Conservation (phyloP, 2,888 invertebrate genomes). For the Calameuta filiformis region DNA sequence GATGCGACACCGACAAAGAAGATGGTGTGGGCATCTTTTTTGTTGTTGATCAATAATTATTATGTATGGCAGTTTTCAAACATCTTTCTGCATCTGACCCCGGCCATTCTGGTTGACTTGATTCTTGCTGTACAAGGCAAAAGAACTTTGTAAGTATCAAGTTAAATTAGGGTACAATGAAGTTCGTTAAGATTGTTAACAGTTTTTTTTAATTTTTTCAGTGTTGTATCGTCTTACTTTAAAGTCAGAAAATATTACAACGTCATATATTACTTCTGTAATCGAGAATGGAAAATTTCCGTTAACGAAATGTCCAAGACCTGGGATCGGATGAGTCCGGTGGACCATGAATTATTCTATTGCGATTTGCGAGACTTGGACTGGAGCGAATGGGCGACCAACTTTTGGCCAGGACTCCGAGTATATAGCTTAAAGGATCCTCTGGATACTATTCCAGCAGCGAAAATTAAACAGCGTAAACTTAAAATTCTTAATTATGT, state of each 20-base stretch:
- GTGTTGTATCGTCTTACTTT: too few relatives aligned
- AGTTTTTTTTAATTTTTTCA: too few relatives aligned
- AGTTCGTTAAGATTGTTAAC: too few relatives aligned
- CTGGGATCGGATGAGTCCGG: conserved; percentile 37
- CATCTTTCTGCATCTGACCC: background rate
- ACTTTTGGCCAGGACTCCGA: conserved; percentile 36
- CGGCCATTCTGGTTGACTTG: conserved; percentile 40
- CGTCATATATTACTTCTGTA: conserved; percentile 16
- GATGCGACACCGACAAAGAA: conserved; percentile 28
- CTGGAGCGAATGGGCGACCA: conserved; percentile 34
- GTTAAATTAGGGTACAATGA: too few relatives aligned
- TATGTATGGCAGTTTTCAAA: too few relatives aligned
- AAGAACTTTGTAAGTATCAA: too few relatives aligned
- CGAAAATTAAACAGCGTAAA: conserved; percentile 7
- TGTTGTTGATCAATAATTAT: background rate
- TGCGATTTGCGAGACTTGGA: conserved; percentile 44
- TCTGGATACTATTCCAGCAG: conserved; percentile 24
- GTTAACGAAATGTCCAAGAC: conserved; percentile 35
- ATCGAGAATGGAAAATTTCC: conserved; percentile 34
- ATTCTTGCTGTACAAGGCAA: conserved; percentile 35
- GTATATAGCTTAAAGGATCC: conserved; percentile 38
- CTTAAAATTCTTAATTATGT: background rate
- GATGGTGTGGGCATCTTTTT: conserved; percentile 32
- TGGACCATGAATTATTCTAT: conserved; percentile 43
- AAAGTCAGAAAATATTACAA: background rate